Percentiles rank a stretch among this genome's conserved stretches.
phyloP scores from a whole-genome alignment of 2,113 vertebrate species.

The Daphoenositta chrysoptera region DNA sequence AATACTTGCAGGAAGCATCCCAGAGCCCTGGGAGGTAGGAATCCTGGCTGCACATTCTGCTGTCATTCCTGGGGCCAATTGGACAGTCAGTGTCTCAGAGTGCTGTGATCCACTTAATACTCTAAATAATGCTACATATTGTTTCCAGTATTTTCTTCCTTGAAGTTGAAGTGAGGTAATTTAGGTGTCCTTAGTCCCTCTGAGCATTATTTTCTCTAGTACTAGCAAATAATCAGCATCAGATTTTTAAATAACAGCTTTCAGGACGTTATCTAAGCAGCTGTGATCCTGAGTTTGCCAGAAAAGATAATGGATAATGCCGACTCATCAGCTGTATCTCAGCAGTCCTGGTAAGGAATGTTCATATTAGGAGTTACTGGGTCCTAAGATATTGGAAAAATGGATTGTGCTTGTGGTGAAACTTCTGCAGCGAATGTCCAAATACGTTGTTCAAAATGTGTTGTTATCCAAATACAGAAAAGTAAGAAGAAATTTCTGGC shows the following conservation, averaged over 20 bases:
- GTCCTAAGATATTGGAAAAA: neutral
- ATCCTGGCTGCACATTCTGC: neutral
- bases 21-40: neutral
- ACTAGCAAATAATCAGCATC: neutral
- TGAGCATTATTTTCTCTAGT: neutral
- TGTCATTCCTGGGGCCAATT: neutral
- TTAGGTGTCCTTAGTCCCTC: neutral
- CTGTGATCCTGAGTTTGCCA: neutral
- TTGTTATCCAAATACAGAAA: neutral
- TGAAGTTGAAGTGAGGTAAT: neutral
- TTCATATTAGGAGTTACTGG: neutral
- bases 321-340: neutral
- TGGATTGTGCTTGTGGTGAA: neutral
- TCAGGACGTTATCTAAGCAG: neutral
- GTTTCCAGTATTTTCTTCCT: neutral
- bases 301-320: neutral
- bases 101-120: neutral
- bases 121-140: neutral
- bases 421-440: neutral
- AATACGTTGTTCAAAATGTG: neutral
- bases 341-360: neutral
- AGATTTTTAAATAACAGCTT: neutral
- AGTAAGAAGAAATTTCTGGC: neutral
- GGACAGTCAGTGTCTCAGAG: neutral
- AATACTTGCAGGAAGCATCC: neutral